Percentiles rank a stretch among this genome's conserved stretches.
Evolutionary conservation across 2,888 invertebrate species (phyloP).

Genomic region (Trichacis sp.): DNA sequence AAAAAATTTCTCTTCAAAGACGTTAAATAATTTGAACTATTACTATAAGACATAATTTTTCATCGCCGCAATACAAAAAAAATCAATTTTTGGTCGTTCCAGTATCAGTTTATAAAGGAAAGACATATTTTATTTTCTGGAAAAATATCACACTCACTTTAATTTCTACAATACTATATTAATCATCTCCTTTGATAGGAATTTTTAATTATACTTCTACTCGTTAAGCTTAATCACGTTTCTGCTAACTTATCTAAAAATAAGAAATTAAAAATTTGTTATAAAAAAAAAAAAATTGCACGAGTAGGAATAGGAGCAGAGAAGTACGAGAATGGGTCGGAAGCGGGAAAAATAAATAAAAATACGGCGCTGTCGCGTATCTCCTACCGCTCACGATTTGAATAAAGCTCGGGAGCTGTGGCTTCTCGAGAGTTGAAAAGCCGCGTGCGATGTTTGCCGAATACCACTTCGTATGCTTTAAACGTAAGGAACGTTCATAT

Average conservation of each 20-base stretch:
- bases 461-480: conserved; percentile 59
- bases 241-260: conserved; percentile 10
- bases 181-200: too few relatives aligned
- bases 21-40: too few relatives aligned
- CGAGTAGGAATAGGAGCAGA: conserved; percentile 1
- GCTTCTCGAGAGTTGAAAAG: conserved; percentile 52
- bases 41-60: too few relatives aligned
- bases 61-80: too few relatives aligned
- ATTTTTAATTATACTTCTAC: too few relatives aligned
- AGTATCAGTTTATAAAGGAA: too few relatives aligned
- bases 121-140: too few relatives aligned
- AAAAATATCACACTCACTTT: too few relatives aligned
- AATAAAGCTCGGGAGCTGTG: conserved; percentile 54
- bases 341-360: conserved; percentile 9
- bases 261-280: conserved; percentile 6
- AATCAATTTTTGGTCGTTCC: too few relatives aligned
- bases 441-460: conserved; percentile 54
- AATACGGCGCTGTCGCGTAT: conserved; percentile 30
- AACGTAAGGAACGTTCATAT: conserved; percentile 49
- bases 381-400: conserved; percentile 48
- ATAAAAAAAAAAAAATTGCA: background rate
- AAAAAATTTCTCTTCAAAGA: too few relatives aligned
- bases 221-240: too few relatives aligned
- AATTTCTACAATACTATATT: too few relatives aligned
- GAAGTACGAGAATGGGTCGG: conserved; percentile 18